Conservation (phyloP, 2,888 invertebrate genomes). For the Drosophila prostipennis region DNA sequence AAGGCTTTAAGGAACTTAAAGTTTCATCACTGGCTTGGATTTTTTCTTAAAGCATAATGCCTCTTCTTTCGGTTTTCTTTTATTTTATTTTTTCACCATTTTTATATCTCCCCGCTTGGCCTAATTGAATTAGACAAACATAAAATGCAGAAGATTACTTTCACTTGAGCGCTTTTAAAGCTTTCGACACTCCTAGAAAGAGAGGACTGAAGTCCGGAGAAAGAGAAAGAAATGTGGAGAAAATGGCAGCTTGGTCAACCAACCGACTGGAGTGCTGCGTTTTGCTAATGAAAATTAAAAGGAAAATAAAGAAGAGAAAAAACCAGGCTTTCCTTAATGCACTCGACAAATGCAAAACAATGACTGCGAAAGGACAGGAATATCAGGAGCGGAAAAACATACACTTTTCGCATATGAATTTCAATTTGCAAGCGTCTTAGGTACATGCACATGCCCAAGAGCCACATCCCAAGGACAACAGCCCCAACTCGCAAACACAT, state of each 20-base stretch:
- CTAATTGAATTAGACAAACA: slow-evolving; percentile 71
- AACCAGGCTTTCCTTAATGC: slow-evolving; percentile 54
- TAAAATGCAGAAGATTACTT: slow-evolving; percentile 63
- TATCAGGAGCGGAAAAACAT: slow-evolving; percentile 6
- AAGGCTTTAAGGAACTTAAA: slow-evolving; percentile 16
- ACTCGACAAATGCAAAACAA: slow-evolving; percentile 35
- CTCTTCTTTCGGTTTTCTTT: not conserved
- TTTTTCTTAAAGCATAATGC: not conserved
- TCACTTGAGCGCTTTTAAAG: slow-evolving; percentile 71
- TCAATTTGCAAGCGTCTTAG: slow-evolving; percentile 61
- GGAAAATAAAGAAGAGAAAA: slow-evolving; percentile 2
- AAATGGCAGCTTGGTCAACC: slow-evolving; percentile 26
- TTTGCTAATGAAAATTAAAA: slow-evolving; percentile 71
- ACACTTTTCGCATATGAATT: slow-evolving; percentile 71
- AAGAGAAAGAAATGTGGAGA: slow-evolving; percentile 5
- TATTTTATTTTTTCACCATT: not conserved
- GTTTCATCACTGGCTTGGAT: not conserved
- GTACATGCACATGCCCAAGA: slow-evolving; percentile 68
- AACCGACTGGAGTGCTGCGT: slow-evolving; percentile 34
- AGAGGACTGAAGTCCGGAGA: not conserved
- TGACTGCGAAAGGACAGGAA: slow-evolving; percentile 9
- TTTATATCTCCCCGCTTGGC: slow-evolving; percentile 32
- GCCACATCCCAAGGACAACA: slow-evolving; percentile 50
- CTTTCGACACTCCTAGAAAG: slow-evolving; percentile 53
- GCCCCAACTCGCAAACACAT: not conserved